phyloP scores from a whole-genome alignment of 2,113 vertebrate genomes.

The Oxyura jamaicensis region DNA sequence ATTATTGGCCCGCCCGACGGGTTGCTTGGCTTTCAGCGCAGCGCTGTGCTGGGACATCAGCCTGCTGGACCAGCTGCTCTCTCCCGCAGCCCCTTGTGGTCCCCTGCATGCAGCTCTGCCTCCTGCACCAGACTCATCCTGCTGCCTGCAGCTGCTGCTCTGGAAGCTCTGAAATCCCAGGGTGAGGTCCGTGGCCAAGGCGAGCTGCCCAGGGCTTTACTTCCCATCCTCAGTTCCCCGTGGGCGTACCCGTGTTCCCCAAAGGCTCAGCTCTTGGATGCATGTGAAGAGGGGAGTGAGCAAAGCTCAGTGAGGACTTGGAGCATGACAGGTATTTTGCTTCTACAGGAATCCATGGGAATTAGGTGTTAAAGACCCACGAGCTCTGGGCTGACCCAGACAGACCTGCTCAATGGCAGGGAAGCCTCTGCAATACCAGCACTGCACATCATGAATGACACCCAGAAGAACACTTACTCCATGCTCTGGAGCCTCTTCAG shows the following conservation, averaged over 20 bases:
- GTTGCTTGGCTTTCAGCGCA: constrained; percentile 28
- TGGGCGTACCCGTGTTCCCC: background rate
- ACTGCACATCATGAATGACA: background rate
- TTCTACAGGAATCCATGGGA: background rate
- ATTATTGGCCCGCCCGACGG: constrained; percentile 8
- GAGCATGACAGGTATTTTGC: fast-evolving
- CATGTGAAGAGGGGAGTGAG: background rate
- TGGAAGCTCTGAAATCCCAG: background rate
- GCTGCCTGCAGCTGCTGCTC: too few species aligned
- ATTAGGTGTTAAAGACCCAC: background rate
- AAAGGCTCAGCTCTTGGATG: background rate
- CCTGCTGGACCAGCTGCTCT: background rate
- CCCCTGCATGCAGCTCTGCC: background rate
- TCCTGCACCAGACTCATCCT: background rate
- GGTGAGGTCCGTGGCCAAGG: fast-evolving
- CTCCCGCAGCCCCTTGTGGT: background rate
- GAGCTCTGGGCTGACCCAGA: background rate
- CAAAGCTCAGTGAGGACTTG: background rate
- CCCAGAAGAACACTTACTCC: constrained; percentile 64
- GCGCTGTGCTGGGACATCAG: background rate
- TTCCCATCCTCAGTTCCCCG: background rate
- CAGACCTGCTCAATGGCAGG: background rate
- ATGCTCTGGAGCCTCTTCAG: constrained; percentile 60
- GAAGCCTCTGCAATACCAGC: background rate
- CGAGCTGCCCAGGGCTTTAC: background rate